A percentile compares a stretch with the other conserved stretches of the same genome.
Conservation (phyloP, 2,888 invertebrate species). For the Sycophila texana region DNA sequence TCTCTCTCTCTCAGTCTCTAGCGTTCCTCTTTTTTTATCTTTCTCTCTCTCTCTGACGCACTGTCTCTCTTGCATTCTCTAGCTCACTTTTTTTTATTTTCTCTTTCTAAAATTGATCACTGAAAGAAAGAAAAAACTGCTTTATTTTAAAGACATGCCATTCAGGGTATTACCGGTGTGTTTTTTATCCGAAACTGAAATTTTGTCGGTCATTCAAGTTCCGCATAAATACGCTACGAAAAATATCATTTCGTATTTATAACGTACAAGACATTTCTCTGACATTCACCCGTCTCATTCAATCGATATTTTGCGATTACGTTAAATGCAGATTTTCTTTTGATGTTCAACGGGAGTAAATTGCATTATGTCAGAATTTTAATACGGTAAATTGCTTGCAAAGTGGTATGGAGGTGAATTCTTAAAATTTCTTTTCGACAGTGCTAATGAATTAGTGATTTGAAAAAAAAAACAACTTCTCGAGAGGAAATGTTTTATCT, state of each 20-base stretch:
- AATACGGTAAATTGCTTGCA: background rate
- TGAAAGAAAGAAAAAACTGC: conserved; percentile 53
- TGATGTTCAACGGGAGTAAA: conserved; percentile 40
- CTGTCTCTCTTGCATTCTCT: conserved; percentile 43
- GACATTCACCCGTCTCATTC: conserved; percentile 60
- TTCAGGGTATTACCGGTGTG: conserved; percentile 84
- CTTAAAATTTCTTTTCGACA: no score
- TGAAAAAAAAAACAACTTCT: no score
- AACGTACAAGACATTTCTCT: conserved; percentile 55
- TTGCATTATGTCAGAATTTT: conserved; percentile 20
- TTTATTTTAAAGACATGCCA: conserved; percentile 78
- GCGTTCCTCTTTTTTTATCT: conserved; percentile 51
- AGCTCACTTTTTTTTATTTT: conserved; percentile 49
- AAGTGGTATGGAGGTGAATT: no score
- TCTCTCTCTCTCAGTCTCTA: conserved; percentile 33
- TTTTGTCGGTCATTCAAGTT: conserved; percentile 68
- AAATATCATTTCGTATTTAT: conserved; percentile 53
- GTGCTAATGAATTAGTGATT: no score
- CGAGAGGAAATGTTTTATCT: background rate
- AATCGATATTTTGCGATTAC: conserved; percentile 60
- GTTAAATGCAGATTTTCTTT: conserved; percentile 54
- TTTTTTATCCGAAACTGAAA: conserved; percentile 73
- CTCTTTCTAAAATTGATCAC: conserved; percentile 49
- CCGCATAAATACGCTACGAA: conserved; percentile 55
- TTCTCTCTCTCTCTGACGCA: conserved; percentile 49